Evolutionary conservation across 2,113 vertebrate species (phyloP).

Genomic region (Todiramphus chloris): DNA sequence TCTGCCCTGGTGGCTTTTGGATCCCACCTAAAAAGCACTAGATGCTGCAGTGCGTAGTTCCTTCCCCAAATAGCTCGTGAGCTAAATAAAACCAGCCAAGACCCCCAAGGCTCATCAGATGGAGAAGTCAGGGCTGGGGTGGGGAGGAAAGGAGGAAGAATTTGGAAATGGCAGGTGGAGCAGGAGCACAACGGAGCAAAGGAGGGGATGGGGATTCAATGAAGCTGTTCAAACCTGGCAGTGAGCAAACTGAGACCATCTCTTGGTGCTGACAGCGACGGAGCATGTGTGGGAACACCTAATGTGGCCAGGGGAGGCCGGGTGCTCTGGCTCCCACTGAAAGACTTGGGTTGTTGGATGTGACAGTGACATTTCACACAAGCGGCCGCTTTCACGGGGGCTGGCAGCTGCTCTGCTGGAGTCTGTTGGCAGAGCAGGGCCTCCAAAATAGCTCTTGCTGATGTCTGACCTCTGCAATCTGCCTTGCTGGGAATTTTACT

Average conservation of each 20-base stretch:
- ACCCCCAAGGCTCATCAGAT: accelerated
- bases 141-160: not conserved
- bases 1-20: not conserved
- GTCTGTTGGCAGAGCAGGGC: not conserved
- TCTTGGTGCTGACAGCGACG: not conserved
- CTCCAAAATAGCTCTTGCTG: not conserved
- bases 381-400: not conserved
- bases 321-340: not conserved
- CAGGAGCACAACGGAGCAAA: accelerated
- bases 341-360: not conserved
- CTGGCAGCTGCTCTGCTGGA: not conserved
- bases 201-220: not conserved
- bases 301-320: not conserved
- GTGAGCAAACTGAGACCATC: not conserved
- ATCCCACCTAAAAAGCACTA: not conserved
- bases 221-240: not conserved
- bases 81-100: not conserved
- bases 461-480: not conserved
- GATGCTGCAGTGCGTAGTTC: not conserved
- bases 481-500: not conserved
- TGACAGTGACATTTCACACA: not conserved
- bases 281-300: accelerated
- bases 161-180: not conserved
- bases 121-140: accelerated
- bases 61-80: not conserved